Percentiles rank a stretch among this genome's conserved stretches.
Evolutionary conservation across 2,797 vertebrate genomes (phyloP).

Genomic region (Paedocypris micromegethes): DNA sequence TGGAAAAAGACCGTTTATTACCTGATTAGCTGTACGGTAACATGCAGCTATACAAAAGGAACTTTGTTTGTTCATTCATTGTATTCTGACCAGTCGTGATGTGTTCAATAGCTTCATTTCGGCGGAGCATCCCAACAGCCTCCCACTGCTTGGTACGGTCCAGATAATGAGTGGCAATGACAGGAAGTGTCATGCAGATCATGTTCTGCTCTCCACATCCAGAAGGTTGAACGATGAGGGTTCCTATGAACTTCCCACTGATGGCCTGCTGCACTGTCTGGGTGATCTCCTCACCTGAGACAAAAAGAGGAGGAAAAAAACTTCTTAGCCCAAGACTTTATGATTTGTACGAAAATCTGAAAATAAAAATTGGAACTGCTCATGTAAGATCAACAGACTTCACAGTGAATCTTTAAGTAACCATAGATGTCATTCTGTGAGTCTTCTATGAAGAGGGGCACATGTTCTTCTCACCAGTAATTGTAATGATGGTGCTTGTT

Average conservation of each 20-base stretch:
- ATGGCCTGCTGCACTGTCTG: conserved; percentile 70
- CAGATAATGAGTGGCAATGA: conserved; percentile 80
- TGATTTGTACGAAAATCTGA: too few relatives aligned
- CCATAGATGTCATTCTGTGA: too few relatives aligned
- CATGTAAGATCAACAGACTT: too few relatives aligned
- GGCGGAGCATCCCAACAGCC: conserved; percentile 52
- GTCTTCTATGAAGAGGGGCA: background rate
- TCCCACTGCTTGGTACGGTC: conserved; percentile 82
- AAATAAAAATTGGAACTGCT: too few relatives aligned
- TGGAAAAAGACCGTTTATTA: background rate
- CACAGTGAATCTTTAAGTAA: background rate
- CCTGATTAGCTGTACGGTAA: background rate
- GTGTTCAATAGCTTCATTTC: conserved; percentile 59
- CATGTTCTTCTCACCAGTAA: conserved; percentile 68
- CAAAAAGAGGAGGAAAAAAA: background rate
- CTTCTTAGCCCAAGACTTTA: too few relatives aligned
- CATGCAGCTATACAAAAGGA: too few relatives aligned
- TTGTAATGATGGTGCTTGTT: conserved; percentile 66
- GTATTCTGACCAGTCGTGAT: conserved; percentile 68
- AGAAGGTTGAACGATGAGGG: conserved; percentile 69
- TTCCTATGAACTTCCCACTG: conserved; percentile 65
- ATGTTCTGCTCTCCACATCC: conserved; percentile 87
- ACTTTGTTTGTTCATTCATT: background rate
- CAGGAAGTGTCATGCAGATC: conserved; percentile 70
- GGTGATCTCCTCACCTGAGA: conserved; percentile 52